Conservation (phyloP, 2,888 invertebrate species). For the Drosophila quinaria region DNA sequence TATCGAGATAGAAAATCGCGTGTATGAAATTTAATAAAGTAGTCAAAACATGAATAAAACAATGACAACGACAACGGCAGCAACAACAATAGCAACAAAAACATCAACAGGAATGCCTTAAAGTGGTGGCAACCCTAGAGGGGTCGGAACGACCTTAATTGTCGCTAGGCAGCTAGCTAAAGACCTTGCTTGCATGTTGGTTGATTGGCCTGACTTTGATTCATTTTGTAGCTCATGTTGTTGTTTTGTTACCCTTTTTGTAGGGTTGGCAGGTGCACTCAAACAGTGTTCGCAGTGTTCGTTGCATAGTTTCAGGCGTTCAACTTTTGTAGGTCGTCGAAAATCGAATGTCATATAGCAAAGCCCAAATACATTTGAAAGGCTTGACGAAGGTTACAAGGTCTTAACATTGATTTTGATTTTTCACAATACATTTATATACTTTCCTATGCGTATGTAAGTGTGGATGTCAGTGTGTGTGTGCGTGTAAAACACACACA, state of each 20-base stretch:
- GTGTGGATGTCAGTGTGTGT: conserved; percentile 6
- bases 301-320: conserved; percentile 59
- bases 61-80: conserved; percentile 69
- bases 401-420: conserved; percentile 69
- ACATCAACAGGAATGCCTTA: conserved; percentile 41
- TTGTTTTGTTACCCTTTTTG: conserved; percentile 9
- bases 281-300: conserved; percentile 29
- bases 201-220: conserved; percentile 51
- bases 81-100: conserved; percentile 54
- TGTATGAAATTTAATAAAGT: conserved; percentile 73
- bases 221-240: not conserved
- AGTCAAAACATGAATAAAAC: conserved; percentile 65
- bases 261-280: conserved; percentile 53
- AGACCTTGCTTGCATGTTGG: conserved; percentile 70
- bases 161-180: conserved; percentile 60
- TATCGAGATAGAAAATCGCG: conserved; percentile 53
- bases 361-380: conserved; percentile 28
- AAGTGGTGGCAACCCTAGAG: conserved; percentile 27
- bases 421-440: conserved; percentile 51
- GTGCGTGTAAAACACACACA: not conserved
- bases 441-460: conserved; percentile 9
- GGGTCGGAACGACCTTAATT: conserved; percentile 68
- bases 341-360: conserved; percentile 59
- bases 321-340: conserved; percentile 67
- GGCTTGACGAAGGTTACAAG: conserved; percentile 57